Percentiles rank a stretch among this genome's conserved stretches.
These are phyloP conservation scores for Xenentodon cancila DNA, from an alignment of 2,797 vertebrate species.

Conservation along the genomic window DNA sequence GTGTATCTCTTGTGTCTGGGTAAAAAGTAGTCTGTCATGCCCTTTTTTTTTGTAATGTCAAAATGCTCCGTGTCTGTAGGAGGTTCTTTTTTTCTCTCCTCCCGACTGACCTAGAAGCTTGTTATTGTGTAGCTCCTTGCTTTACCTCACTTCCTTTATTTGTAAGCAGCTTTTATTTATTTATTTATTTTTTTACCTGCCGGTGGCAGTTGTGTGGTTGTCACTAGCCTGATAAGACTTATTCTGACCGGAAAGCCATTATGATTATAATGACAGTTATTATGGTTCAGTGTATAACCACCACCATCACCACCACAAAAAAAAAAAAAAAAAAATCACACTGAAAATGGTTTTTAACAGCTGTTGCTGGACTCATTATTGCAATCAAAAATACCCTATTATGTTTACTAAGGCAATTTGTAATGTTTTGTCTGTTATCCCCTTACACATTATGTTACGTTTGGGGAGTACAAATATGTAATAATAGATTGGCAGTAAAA, in stretches of 20 bases:
- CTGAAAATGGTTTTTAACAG: conserved; percentile 67
- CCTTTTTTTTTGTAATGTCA: conserved; percentile 55
- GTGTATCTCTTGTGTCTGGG: conserved; percentile 24
- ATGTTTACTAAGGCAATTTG: conserved; percentile 59
- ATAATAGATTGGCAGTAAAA: conserved; percentile 45
- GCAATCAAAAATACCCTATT: conserved; percentile 66
- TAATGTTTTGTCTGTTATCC: conserved; percentile 56
- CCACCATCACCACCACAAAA: too few relatives aligned
- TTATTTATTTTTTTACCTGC: conserved; percentile 69
- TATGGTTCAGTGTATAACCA: conserved; percentile 68
- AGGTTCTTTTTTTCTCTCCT: conserved; percentile 33
- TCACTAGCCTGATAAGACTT: conserved; percentile 61
- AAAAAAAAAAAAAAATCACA: conserved; percentile 33
- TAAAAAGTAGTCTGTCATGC: conserved; percentile 51
- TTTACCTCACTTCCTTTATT: conserved; percentile 38
- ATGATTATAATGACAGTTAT: conserved; percentile 73
- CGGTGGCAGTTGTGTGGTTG: conserved; percentile 54
- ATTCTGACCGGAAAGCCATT: conserved; percentile 70
- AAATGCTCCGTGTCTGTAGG: conserved; percentile 47
- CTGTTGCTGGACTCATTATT: conserved; percentile 67
- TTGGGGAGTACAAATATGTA: conserved; percentile 44
- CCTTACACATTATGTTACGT: conserved; percentile 55
- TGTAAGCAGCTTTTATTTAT: conserved; percentile 8
- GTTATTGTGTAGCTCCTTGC: conserved; percentile 40
- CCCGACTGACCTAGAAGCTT: conserved; percentile 52